Percentiles rank a stretch among this genome's conserved stretches.
Evolutionary conservation across 92 coral and sea anemone genomes (phyloP).

Genomic region (Palythoa caribaeorum): DNA sequence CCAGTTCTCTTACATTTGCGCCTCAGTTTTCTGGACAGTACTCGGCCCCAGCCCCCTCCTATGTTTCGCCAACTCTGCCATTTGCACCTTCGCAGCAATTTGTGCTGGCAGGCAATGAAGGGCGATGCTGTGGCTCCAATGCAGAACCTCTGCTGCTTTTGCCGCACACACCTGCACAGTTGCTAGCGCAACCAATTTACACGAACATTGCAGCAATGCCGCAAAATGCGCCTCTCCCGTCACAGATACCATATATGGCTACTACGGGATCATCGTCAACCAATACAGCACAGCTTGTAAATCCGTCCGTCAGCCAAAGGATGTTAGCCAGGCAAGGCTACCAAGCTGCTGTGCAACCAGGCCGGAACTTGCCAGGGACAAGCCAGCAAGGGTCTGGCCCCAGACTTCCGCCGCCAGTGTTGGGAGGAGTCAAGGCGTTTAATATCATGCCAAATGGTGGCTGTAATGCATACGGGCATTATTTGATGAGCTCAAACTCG

Average conservation of each 20-base stretch:
- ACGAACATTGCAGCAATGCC: constrained; percentile 65
- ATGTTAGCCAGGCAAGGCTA: constrained; percentile 70
- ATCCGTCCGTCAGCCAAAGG: constrained; percentile 71
- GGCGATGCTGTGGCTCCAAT: constrained; percentile 78
- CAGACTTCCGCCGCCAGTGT: constrained; percentile 67
- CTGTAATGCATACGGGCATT: constrained; percentile 79
- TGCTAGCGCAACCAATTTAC: constrained; percentile 86
- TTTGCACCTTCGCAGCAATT: constrained; percentile 82
- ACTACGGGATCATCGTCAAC: constrained; percentile 56
- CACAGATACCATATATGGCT: constrained; percentile 70
- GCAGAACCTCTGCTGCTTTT: constrained; percentile 74
- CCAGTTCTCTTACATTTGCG: constrained; percentile 80
- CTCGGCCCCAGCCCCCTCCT: constrained; percentile 68
- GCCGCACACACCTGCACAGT: constrained; percentile 82
- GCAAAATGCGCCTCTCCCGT: constrained; percentile 62
- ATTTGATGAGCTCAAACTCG: constrained; percentile 76
- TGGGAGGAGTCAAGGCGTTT: constrained; percentile 78
- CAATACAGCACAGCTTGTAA: constrained; percentile 63
- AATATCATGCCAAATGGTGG: constrained; percentile 77
- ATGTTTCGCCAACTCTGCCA: constrained; percentile 77
- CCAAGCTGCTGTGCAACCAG: constrained; percentile 76
- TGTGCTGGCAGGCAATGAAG: constrained; percentile 72
- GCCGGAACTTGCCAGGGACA: constrained; percentile 64
- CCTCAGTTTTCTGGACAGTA: constrained; percentile 71
- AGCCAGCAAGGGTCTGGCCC: constrained; percentile 73